A percentile compares a stretch with the other conserved stretches of the same genome.
Evolutionary conservation across 2,113 vertebrate species (phyloP).

Genomic region (Python bivittatus): DNA sequence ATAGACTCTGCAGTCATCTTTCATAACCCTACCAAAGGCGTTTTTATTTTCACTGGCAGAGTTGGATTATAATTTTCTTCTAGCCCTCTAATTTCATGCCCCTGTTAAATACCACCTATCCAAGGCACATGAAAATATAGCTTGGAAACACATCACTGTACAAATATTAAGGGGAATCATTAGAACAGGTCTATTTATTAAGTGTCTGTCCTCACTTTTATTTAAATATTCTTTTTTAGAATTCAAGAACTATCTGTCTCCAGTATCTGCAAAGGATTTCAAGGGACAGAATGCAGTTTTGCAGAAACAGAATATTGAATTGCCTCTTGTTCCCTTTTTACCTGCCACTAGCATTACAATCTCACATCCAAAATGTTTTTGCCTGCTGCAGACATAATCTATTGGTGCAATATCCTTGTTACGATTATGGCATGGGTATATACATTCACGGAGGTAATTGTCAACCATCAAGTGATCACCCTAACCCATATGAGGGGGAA

Average conservation of each 20-base stretch:
- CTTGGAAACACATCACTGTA: not conserved
- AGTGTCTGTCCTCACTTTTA: not conserved
- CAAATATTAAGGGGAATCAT: not conserved
- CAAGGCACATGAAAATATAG: not conserved
- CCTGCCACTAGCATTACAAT: not conserved
- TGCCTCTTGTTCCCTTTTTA: not conserved
- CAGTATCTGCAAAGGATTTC: not conserved
- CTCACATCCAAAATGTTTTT: not conserved
- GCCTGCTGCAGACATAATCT: not conserved
- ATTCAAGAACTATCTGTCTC: not conserved
- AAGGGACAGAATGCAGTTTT: not conserved
- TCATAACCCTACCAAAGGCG: fast-evolving
- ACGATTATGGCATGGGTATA: not conserved
- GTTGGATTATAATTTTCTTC: not conserved
- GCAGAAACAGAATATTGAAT: not conserved
- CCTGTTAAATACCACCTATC: not conserved
- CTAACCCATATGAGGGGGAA: no score
- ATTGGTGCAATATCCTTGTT: not conserved
- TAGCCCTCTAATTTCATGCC: not conserved
- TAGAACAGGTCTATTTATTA: not conserved
- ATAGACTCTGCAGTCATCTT: fast-evolving
- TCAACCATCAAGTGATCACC: no score
- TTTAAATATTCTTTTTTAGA: not conserved
- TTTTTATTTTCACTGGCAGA: not conserved
- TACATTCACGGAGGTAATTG: not conserved